Evolutionary conservation across 2,113 vertebrate species (phyloP), one percentile per base, ranked within the genome.

Genomic region (Colinus virginianus): DNA sequence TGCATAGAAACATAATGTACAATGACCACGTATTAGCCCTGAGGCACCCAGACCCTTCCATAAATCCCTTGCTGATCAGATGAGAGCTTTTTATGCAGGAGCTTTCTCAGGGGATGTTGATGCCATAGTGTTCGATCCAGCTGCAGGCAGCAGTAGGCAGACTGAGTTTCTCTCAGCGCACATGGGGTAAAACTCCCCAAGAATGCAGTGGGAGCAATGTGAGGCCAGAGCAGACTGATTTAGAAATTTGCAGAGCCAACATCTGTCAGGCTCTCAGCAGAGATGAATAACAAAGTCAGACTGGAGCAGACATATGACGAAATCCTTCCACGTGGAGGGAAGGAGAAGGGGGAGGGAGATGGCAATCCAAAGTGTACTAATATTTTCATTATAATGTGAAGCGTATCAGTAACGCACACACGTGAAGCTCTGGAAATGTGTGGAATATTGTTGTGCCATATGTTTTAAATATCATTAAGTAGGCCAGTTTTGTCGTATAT

Each of bases 381-480:
- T 87, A 56, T 90, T 94, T 95, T 92, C 76, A 15, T 85, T 89
- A 10, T 55, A 80, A 70, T n/a, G 15, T 76, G 4, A 63, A 11
- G 43, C 11, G 0, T 80, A 94, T 86, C 78, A 32, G 84, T 70
- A 87, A 85, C 87, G 10, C 0, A 2, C 67, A 17, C 90, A 59
- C 45, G 11, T 59, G 91, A 90, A 90, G 68, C 75, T 49, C 11
- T 87, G 87, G 84, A 55, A 94, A 61, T 19, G 87, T 5, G 17
- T 43, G 19, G 66, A 45, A 30, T 1, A 2, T 42, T 16, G 58
- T 61, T 2, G 46, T 66, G 70, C 94, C 91, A 85, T 61, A 53
- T 95, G 93, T 90, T 96, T 96, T 94, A 92, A 81, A 95, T 91
- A 95, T 93, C 80, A 90, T 28, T 34, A 13, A 71, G 48, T 2